Evolutionary conservation across 2,113 vertebrate species (phyloP).

Genomic region (Semicossyphus pulcher): DNA sequence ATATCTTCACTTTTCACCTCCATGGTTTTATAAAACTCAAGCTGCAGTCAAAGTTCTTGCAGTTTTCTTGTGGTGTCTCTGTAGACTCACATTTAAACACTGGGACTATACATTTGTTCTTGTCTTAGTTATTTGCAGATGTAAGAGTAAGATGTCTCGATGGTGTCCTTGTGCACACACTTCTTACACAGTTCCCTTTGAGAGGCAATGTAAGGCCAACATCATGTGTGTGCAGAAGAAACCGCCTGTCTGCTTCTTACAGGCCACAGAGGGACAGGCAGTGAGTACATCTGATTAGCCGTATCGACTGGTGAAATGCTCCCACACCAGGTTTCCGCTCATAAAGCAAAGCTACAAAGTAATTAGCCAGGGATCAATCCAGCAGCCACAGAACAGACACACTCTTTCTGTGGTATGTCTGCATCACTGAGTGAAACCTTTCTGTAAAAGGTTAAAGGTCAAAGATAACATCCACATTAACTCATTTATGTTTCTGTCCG

Average conservation of each 20-base stretch:
- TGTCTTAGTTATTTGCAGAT: conserved; percentile 2
- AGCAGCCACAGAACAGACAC: conserved; percentile 18
- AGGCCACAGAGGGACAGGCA: conserved; percentile 40
- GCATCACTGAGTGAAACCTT: conserved; percentile 2
- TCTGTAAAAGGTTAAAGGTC: conserved; percentile 18
- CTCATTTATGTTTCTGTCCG: conserved; percentile 27
- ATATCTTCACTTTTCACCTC: not conserved
- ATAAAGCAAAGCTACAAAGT: conserved; percentile 61
- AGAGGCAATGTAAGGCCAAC: conserved; percentile 9
- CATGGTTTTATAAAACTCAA: not conserved
- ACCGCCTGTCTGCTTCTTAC: conserved; percentile 27
- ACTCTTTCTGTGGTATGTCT: conserved; percentile 5
- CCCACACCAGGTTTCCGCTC: conserved; percentile 54
- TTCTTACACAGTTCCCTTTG: conserved; percentile 9
- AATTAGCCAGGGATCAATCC: conserved; percentile 64
- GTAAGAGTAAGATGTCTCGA: not conserved
- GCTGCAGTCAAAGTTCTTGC: not conserved
- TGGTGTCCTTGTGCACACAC: not conserved
- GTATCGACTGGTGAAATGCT: conserved; percentile 68
- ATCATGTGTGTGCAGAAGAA: conserved; percentile 24
- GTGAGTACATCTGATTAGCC: conserved; percentile 59
- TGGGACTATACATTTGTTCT: not conserved
- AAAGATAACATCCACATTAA: conserved; percentile 17
- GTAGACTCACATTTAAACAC: not conserved
- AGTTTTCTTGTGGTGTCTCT: not conserved